Conservation (phyloP, 2,888 invertebrate species). For the Sycophila texana region DNA sequence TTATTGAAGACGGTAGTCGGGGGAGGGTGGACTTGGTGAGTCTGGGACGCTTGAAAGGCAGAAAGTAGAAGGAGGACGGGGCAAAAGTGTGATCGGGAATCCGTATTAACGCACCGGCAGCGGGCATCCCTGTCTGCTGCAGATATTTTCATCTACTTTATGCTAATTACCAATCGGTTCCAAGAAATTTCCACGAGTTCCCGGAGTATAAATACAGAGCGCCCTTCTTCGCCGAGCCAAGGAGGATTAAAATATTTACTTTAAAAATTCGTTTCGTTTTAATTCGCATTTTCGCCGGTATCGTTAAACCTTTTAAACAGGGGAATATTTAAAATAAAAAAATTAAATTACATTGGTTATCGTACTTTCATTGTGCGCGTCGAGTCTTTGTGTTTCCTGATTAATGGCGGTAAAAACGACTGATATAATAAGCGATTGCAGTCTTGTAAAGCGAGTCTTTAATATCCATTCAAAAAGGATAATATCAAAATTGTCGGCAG, state of each 20-base stretch:
- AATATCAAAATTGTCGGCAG: slow-evolving; percentile 35
- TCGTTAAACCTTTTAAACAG: neutral
- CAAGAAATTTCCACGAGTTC: slow-evolving; percentile 25
- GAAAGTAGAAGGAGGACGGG: slow-evolving; percentile 7
- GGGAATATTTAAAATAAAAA: too few species aligned
- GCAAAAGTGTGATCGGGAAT: slow-evolving; percentile 58
- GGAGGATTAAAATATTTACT: slow-evolving; percentile 37
- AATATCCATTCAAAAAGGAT: slow-evolving; percentile 36
- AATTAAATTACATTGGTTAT: too few species aligned
- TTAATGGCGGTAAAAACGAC: neutral
- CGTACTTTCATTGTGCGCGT: too few species aligned
- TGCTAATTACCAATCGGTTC: slow-evolving; percentile 66
- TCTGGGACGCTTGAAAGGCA: neutral
- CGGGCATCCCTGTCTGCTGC: slow-evolving; percentile 62
- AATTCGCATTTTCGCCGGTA: slow-evolving; percentile 31
- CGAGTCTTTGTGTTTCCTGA: neutral
- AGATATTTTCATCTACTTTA: slow-evolving; percentile 66
- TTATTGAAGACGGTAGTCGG: slow-evolving; percentile 44
- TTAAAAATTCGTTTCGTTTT: slow-evolving; percentile 30
- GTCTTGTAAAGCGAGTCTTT: slow-evolving; percentile 2
- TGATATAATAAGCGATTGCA: slow-evolving; percentile 24
- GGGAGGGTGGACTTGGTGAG: slow-evolving; percentile 7
- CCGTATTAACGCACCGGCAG: slow-evolving; percentile 62
- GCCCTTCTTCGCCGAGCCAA: neutral
- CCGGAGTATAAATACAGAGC: neutral